Conservation (phyloP, 2,797 vertebrate species). For the Nannoperca australis region DNA sequence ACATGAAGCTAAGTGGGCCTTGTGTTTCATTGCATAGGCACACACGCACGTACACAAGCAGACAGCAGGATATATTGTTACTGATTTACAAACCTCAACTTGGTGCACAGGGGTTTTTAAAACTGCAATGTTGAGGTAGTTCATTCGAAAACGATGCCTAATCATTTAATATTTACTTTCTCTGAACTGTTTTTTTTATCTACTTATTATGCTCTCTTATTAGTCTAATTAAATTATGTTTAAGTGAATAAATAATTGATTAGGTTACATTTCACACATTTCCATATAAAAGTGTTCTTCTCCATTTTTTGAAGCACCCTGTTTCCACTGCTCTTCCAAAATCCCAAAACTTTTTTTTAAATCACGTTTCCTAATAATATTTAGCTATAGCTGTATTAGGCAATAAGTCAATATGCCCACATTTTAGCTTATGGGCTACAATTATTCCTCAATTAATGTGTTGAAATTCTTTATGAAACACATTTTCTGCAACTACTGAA, state of each 20-base stretch:
- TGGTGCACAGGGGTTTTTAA: not conserved
- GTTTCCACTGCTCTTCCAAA: not conserved
- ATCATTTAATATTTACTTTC: not conserved
- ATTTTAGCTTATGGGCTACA: not conserved
- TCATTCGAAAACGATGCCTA: not conserved
- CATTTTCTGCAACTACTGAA: not conserved
- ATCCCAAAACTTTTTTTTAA: not conserved
- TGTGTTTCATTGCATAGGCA: not conserved
- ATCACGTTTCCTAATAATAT: not conserved
- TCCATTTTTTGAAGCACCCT: not conserved
- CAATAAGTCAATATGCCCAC: not conserved
- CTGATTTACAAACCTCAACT: slow-evolving; percentile 17
- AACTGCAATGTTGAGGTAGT: not conserved
- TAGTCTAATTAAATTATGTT: not conserved
- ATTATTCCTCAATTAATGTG: not conserved
- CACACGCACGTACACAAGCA: not conserved
- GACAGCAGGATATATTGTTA: not conserved
- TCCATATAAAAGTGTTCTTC: not conserved
- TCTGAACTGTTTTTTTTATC: not conserved
- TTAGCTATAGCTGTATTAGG: not conserved
- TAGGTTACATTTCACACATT: not conserved
- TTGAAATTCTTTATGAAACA: not conserved
- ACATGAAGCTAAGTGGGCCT: not conserved
- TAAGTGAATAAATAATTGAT: not conserved
- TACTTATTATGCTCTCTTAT: not conserved